Base-by-base conservation (phyloP, 2,888 invertebrate genomes). In the Cacoxenus indagator region DNA sequence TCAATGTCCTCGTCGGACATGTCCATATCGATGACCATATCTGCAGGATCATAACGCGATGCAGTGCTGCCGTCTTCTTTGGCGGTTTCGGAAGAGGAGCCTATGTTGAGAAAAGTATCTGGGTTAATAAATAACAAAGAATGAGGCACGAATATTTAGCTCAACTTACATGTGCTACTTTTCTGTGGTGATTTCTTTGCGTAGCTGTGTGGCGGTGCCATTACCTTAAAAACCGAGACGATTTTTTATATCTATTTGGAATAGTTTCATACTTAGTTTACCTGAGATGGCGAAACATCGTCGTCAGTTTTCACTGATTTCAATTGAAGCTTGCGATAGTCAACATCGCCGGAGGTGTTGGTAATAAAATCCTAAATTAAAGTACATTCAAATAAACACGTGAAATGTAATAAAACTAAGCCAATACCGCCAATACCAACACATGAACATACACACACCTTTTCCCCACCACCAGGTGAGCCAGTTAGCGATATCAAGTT, bases 11-110 rank as follows among this genome's bases (percentile, higher is more conserved):
- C 95, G 78, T 95, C 95, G 11, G 95, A 95, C 84, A 96, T 90
- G 75, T 95, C 95, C 95, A 95, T 95, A 75, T 96, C 95, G 70
- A 95, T 93, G 3, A 93, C 92, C 83, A 93, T 94, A 79, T 94
- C 94, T 11, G 91, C 86, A 0, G 90, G 90, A 59, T 87, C 87
- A 76, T 87, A 87, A 3, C 83, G 83, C 19, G 78, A 70, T 22
- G 78, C 78, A 65, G 71, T 70, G 26, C 73, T 72, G 1, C 77
- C 74, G 69, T 87, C 87, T n/a, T 87, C 81, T 31, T 77, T 83
- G 64, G 83, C 85, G 9, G 79, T 76, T 66, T 82, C 86, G 37
- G 84, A 81, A 57, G 85, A 81, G 29, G 84, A 84, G 69, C 86
- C 85, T 85, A 51, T 24, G 24, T 5, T 24, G 19, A 24, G 11